A percentile compares a stretch with the other conserved stretches of the same genome.
phyloP scores from a whole-genome alignment of 2,797 vertebrate genomes.

The Ceyx erithaca region DNA sequence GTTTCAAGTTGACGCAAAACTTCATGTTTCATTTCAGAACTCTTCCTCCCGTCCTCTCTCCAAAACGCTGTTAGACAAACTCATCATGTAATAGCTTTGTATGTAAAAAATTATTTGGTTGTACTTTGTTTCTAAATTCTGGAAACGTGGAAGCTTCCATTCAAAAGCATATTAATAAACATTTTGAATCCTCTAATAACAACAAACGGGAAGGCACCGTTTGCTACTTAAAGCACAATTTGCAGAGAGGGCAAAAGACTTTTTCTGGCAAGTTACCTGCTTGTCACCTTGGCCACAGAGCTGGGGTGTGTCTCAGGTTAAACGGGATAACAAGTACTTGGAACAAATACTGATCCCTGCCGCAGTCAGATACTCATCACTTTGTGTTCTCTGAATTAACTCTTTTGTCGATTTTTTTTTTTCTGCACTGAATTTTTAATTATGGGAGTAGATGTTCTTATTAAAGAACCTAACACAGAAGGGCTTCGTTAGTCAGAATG shows the following conservation, averaged over 20 bases:
- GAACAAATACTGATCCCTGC: not conserved
- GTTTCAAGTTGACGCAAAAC: no score
- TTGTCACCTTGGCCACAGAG: accelerated
- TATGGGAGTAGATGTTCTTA: not conserved
- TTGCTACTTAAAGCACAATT: not conserved
- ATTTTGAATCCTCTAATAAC: not conserved
- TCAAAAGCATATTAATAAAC: not conserved
- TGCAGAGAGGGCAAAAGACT: not conserved
- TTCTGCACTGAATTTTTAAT: not conserved
- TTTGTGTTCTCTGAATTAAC: not conserved
- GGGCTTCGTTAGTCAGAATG: not conserved
- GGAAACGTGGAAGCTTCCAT: not conserved
- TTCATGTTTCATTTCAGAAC: not conserved
- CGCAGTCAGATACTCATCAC: no score
- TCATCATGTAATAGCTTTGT: not conserved
- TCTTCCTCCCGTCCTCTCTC: not conserved
- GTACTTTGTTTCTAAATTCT: not conserved
- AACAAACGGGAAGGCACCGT: not conserved
- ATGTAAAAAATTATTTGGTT: not conserved
- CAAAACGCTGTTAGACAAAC: not conserved
- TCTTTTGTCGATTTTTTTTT: not conserved
- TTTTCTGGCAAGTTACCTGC: not conserved
- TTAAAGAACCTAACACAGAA: not conserved
- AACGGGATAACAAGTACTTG: not conserved
- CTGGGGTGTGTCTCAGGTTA: not conserved